A percentile compares a stretch with the other conserved stretches of the same genome.
Conservation (phyloP, 2,113 vertebrate genomes). For the Sinocyclocheilus anophthalmus region DNA sequence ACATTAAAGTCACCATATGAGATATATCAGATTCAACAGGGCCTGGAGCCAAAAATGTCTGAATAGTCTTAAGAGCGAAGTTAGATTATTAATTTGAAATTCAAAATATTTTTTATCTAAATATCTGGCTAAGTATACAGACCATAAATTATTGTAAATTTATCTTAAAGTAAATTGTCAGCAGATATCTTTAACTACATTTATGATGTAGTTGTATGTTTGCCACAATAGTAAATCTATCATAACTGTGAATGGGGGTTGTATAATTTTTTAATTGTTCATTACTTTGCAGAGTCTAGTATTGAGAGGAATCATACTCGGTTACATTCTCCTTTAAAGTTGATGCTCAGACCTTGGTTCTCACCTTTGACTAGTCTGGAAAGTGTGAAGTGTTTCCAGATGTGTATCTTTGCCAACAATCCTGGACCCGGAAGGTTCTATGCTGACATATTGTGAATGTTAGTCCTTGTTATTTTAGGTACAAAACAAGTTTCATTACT, state of each 20-base stretch:
- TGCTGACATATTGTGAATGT: conserved; percentile 55
- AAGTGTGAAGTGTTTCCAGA: conserved; percentile 75
- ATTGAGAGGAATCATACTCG: conserved; percentile 35
- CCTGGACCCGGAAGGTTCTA: conserved; percentile 49
- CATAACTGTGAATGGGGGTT: conserved; percentile 9
- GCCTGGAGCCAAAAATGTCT: conserved; percentile 5
- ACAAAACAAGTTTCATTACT: conserved; percentile 44
- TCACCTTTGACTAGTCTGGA: conserved; percentile 67
- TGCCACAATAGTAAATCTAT: conserved; percentile 15
- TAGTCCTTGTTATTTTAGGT: conserved; percentile 57
- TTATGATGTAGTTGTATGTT: conserved; percentile 13
- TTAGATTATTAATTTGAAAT: conserved; percentile 33
- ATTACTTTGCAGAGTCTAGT: conserved; percentile 25
- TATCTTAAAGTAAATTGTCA: conserved; percentile 23
- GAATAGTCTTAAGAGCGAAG: not conserved
- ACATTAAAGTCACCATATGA: conserved; percentile 37
- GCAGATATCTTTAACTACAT: conserved; percentile 6
- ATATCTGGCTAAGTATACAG: conserved; percentile 29
- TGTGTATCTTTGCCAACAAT: conserved; percentile 66
- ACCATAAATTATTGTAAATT: conserved; percentile 4
- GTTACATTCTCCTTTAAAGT: conserved; percentile 51
- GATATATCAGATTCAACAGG: conserved; percentile 7
- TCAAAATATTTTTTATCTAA: conserved; percentile 23
- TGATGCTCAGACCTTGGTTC: conserved; percentile 46
- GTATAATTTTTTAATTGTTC: conserved; percentile 40